These are phyloP conservation scores for Lemur catta DNA, from an alignment of 2,797 vertebrate genomes.

Conservation along the genomic window DNA sequence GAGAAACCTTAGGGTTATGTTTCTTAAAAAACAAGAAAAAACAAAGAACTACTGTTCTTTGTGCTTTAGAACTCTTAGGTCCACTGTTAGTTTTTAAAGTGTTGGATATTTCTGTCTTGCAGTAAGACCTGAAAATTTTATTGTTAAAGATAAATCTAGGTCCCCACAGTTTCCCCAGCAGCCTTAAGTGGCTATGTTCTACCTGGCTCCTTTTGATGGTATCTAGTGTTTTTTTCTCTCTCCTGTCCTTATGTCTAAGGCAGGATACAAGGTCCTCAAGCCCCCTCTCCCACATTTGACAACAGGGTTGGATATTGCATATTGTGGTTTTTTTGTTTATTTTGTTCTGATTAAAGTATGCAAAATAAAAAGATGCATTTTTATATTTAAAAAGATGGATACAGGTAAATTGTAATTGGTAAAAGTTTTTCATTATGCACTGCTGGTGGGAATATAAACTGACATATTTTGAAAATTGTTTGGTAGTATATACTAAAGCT, in stretches of 20 bases:
- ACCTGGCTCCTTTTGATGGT: not conserved
- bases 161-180: not conserved
- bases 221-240: not conserved
- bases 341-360: conserved; percentile 76
- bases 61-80: not conserved
- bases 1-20: not conserved
- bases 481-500: not conserved
- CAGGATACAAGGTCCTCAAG: not conserved
- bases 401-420: not conserved
- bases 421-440: not conserved
- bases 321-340: conserved; percentile 49
- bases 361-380: conserved; percentile 55
- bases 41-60: not conserved
- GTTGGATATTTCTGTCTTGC: not conserved
- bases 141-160: not conserved
- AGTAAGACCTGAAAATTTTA: not conserved
- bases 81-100: not conserved
- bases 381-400: not conserved
- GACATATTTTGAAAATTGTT: not conserved
- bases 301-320: conserved; percentile 36
- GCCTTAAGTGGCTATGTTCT: not conserved
- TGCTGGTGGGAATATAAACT: not conserved
- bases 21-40: not conserved
- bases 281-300: not conserved
- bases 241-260: not conserved